A percentile compares a stretch with the other conserved stretches of the same genome.
These are phyloP conservation scores for Drosophila repleta DNA, from an alignment of 1,140 invertebrate species.

Conservation along the genomic window DNA sequence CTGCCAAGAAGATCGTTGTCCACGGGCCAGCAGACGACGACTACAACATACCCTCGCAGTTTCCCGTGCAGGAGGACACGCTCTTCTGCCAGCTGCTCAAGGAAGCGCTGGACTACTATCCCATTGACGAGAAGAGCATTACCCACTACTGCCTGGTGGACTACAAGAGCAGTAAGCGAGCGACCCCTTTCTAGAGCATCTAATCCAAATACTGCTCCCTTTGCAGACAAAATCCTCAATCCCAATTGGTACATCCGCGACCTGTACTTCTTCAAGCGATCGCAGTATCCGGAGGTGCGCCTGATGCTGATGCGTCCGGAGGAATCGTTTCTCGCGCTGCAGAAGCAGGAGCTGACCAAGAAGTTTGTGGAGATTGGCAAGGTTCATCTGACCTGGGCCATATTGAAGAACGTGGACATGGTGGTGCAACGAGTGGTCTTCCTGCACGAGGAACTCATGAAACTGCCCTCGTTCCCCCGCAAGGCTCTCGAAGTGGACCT, in stretches of 20 bases:
- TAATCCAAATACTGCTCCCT: background rate
- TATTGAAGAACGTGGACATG: constrained; percentile 95
- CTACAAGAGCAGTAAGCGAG: constrained; percentile 98
- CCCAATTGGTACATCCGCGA: constrained; percentile 97
- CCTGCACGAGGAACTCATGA: constrained; percentile 99
- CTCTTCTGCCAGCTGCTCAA: constrained; percentile 98
- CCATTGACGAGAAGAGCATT: constrained; percentile 95
- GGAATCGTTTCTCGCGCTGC: constrained; percentile 95
- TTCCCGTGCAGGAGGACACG: constrained; percentile 99
- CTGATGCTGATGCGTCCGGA: constrained; percentile 97
- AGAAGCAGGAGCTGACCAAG: constrained; percentile 95
- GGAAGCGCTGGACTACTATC: constrained; percentile 98
- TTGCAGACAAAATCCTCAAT: constrained; percentile 86
- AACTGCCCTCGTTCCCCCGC: constrained; percentile 98
- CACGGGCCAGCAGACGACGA: constrained; percentile 92
- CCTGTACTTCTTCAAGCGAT: constrained; percentile 99
- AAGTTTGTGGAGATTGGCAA: constrained; percentile 99
- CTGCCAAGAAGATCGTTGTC: constrained; percentile 99
- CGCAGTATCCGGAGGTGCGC: constrained; percentile 98
- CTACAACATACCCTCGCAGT: constrained; percentile 98
- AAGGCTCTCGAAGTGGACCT: constrained; percentile 99
- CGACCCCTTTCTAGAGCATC: no score
- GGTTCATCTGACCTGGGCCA: constrained; percentile 94
- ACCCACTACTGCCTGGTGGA: constrained; percentile 97
- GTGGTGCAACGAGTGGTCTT: constrained; percentile 98